These are phyloP conservation scores for Minunthozetes semirufus DNA, from an alignment of 2,888 invertebrate genomes.

Conservation along the genomic window DNA sequence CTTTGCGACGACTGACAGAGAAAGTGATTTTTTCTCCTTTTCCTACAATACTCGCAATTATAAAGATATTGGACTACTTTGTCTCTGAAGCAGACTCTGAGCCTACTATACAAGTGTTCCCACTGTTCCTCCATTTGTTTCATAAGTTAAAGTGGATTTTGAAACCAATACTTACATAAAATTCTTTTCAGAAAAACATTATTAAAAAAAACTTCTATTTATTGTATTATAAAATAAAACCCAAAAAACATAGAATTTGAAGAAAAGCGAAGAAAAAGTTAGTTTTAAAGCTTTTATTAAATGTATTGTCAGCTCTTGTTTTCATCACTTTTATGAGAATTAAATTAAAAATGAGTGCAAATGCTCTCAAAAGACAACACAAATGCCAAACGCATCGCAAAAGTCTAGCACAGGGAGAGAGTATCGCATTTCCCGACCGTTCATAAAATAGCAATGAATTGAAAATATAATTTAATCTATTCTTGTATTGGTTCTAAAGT, in stretches of 20 bases:
- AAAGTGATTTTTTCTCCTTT: constrained; percentile 20
- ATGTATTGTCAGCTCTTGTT: constrained; percentile 27
- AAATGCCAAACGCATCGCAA: neutral
- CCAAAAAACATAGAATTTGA: neutral
- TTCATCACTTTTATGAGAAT: constrained; percentile 13
- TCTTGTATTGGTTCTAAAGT: neutral
- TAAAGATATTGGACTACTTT: neutral
- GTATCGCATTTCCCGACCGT: constrained; percentile 19
- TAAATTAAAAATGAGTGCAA: constrained; percentile 1
- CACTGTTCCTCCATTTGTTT: neutral
- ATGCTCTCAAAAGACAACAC: neutral
- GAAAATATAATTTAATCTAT: constrained; percentile 28
- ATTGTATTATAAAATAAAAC: neutral
- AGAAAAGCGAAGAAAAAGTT: neutral
- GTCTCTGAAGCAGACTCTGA: neutral
- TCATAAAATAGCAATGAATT: constrained; percentile 26
- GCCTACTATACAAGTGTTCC: neutral
- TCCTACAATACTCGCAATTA: constrained; percentile 4
- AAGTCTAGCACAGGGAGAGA: neutral
- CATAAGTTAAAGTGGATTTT: neutral
- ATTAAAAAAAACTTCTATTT: neutral
- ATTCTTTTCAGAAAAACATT: neutral
- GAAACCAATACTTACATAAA: constrained; percentile 1
- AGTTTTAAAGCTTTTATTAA: constrained; percentile 24
- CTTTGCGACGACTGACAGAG: neutral